Base-by-base conservation (phyloP, 2,113 vertebrate species). In the Sprattus sprattus region DNA sequence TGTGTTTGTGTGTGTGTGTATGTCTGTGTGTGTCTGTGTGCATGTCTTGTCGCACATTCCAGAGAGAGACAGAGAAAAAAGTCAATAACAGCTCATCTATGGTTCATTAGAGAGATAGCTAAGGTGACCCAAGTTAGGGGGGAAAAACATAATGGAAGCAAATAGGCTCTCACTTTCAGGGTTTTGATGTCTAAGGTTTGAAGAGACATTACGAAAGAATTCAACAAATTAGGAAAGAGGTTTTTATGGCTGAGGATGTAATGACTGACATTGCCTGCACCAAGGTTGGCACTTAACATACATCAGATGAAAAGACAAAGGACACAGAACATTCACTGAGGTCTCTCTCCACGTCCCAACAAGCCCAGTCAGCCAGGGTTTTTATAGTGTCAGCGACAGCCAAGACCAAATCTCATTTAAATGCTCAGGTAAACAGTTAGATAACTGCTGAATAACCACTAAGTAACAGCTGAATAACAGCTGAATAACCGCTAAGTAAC, bases 131-230 rank as follows among this genome's bases (percentile, higher is more conserved):
- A 78, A 32, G 71, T 78, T 78, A 39, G 54, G 20, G 71, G 71
- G 28, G 28, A 39, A 75, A 78, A 92, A 75, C 88, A 88, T 87
- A 87, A 89, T 88, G 25, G 52, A 64, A 45, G 82, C 52, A 83
- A 83, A 60, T 45, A 60, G 82, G 28, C 52, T 82, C 46, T 82
- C 46, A 28, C 45, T 39, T 78, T 78, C 71, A n/a, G 44, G 71
- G 28, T 45, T 83, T 83, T n/a, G 82, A 83, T 64, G 54, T 60
- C 45, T 25, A n/a, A 1, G 87, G 18, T 64, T 78, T 86, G 88
- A 90, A 91, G 85, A 82, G 83, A 84, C 60, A 25, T 39, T 64
- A 39, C 22, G 32, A 60, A 60, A 86, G 46, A 83, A 86, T 83
- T 18, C 82, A 54, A 81, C 28, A 47, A 25, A 60, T 45, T 20